Conservation (phyloP, 2,797 vertebrate genomes). For the Pristis pectinata region DNA sequence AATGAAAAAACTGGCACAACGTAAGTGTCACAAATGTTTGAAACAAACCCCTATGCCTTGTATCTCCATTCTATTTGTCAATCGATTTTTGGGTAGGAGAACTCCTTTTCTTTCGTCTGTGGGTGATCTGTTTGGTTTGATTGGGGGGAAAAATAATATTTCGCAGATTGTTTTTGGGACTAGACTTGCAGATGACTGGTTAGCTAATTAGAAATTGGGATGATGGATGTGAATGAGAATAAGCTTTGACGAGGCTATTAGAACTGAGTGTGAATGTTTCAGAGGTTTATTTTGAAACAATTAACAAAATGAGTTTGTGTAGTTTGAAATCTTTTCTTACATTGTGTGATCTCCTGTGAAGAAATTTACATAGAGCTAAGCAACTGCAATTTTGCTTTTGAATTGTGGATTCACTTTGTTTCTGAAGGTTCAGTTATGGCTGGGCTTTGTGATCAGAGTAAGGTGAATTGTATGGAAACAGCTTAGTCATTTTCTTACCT, state of each 20-base stretch:
- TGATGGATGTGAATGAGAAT: background rate
- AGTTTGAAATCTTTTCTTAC: background rate
- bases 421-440: background rate
- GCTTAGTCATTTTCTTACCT: background rate
- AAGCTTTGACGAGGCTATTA: background rate
- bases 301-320: background rate
- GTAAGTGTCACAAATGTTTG: constrained; percentile 50
- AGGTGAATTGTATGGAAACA: background rate
- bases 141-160: background rate
- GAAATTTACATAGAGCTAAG: background rate
- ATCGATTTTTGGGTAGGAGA: background rate
- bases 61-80: background rate
- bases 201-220: background rate
- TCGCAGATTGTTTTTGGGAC: too few relatives aligned
- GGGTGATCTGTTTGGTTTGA: background rate
- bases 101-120: background rate
- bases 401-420: background rate
- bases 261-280: background rate
- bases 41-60: background rate
- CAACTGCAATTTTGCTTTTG: background rate
- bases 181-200: background rate
- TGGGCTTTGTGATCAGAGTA: background rate
- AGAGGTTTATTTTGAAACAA: background rate
- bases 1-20: constrained; percentile 57
- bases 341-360: background rate